Conservation (phyloP, 2,113 vertebrate genomes). For the Rhea pennata region DNA sequence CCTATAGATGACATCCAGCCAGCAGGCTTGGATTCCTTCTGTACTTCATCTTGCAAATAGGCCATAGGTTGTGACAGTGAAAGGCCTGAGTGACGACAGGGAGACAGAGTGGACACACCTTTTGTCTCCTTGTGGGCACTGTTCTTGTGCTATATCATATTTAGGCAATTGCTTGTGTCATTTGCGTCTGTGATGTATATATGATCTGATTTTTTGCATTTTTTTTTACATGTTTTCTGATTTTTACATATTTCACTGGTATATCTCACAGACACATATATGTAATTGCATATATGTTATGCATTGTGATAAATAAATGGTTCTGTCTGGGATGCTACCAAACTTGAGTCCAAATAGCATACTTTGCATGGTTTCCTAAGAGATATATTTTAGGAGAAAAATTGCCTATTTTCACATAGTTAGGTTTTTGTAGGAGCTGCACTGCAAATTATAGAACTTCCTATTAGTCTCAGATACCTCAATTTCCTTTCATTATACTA, state of each 20-base stretch:
- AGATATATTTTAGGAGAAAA: fast-evolving
- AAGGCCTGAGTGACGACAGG: background rate
- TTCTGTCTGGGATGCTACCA: background rate
- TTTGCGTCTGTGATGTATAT: background rate
- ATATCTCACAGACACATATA: too few relatives aligned
- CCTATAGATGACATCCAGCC: background rate
- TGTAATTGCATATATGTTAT: background rate
- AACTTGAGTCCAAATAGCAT: background rate
- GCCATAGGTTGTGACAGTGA: background rate
- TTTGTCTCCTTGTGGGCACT: background rate
- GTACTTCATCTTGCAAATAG: background rate
- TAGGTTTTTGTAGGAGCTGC: background rate
- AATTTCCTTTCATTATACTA: background rate
- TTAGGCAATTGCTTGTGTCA: background rate
- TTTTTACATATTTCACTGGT: background rate
- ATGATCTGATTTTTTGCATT: background rate
- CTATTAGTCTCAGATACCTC: background rate
- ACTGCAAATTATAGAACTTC: background rate
- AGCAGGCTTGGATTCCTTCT: background rate
- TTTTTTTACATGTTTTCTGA: background rate
- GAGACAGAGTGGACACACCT: background rate
- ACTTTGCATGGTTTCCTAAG: background rate
- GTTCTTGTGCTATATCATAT: background rate
- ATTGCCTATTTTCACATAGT: background rate
- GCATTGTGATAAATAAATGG: background rate